Evolutionary conservation across 2,888 invertebrate species (phyloP), one percentile per base, ranked within the genome.

Genomic region (Argynnis bischoffii): DNA sequence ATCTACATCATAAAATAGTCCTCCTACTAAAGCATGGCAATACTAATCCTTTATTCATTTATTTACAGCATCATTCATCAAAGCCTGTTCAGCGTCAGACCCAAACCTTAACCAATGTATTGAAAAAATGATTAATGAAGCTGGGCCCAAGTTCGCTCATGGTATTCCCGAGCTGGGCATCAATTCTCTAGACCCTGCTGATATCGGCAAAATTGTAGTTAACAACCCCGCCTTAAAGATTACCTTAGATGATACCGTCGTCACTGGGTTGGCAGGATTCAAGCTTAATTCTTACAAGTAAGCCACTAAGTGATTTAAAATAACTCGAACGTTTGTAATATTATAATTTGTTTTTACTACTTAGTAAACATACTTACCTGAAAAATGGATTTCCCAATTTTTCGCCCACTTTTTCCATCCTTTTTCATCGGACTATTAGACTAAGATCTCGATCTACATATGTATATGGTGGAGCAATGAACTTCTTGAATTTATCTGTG

Each of bases 161-260:
- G 93, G 93, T 11, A 88, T 92, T 74, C 92, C 93, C 3, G 91
- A 82, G 77, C 80, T 93, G 71, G 89, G 89, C 69, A 86, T 94
- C 66, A 92, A 92, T 0, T 81, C 89, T 0, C 76, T 93, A 63
- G 93, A 93, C 79, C 94, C 94, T 0, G 87, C 91, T 50, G 77
- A 87, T 60, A 78, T 94, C 54, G 93, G 92, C 31, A 90, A 83
- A 1, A 86, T 93, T 26, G 79, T 85, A 8, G 88, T 93, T 0
- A 79, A 90, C 78, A 92, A 90, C 69, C 88, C 90, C 0, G 85
- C 93, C 0, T 76, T 93, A 54, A 89, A 87, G 66, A 84, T 93
- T 16, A 81, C 80, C 6, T 93, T 93, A 69, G 85, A 83, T 1
- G 90, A 93, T 57, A 91, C 93, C 0, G 84, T 91, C 3, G 89